Base-by-base conservation (phyloP, 1,140 invertebrate genomes). In the Brachionus sp. region DNA sequence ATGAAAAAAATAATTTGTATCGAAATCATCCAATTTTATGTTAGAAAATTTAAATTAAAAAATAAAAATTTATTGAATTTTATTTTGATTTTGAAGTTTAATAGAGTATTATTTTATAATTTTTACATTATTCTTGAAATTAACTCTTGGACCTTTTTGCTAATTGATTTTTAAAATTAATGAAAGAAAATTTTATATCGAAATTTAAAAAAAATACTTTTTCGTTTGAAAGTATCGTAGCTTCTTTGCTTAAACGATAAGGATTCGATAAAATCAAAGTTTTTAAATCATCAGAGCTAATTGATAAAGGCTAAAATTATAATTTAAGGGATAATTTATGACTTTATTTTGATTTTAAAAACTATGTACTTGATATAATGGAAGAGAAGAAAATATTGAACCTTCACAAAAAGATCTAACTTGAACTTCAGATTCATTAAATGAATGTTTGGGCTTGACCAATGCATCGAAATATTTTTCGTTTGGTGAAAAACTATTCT, bases 111-210 rank as follows among this genome's bases (percentile, higher is more conserved):
- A 75, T 75, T 35, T 75, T 25, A 44, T 44, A 75, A 75, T 42
- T 75, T 75, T 75, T 44, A 75, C 42, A 75, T 75, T 75, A 10
- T 19, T 23, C 25, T 75, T 75, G 42, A 75, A 75, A 75, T 75
- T 75, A 25, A 75, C 70, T 75, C 42, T 75, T 0, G 37, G 37
- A 9, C 70, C 70, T 44, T 44, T 46, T 1, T 13, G 12, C 66
- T 70, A 19, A 33, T 23, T 23, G 23, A 25, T 5, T 19, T 23
- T 16, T 39, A 39, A 70, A 70, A 33, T 16, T 70, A 16, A 37
- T n/a, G 2, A 70, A 66, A 10, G n/a, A n/a, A n/a, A n/a, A n/a
- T n/a, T n/a, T n/a, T n/a, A n/a, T 33, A 33, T 5, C 29, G 3
- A 33, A 35, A 19, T 66, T 39, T 37, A n/a, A 70, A 39, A 70